Base-by-base conservation (phyloP, 2,888 invertebrate genomes). In the Tipula helvola region DNA sequence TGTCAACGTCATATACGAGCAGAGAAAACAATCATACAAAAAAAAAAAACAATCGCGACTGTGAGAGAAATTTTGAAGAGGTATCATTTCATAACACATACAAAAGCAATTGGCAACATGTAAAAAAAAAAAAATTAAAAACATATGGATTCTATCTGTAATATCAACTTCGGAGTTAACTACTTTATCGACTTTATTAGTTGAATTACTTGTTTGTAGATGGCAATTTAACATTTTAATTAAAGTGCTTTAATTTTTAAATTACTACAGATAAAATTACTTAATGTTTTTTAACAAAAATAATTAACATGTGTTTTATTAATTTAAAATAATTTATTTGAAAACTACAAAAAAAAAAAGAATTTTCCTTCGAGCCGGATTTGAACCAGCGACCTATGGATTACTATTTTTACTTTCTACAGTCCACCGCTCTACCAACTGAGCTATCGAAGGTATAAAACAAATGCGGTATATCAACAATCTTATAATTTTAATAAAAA, bases 311-410 rank as follows among this genome's bases (percentile, higher is more conserved):
- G 28, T 28, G 1, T 28, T 28, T 28, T 28, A 28, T 28, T 28
- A 28, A 28, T 28, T 28, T 28, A 1, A 28, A 12, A 4, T 1
- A 5, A 44, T 5, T 44, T 44, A 44, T 44, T 44, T 44, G 10
- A 44, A 44, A 44, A 44, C 0, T 10, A 44, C 8, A 1, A 44
- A 44, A 44, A 52, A 52, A 52, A 52, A 52, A 52, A 16, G 16
- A 2, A 12, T 1, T 88, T 86, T 93, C 93, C 93, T 93, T 93
- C 93, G 93, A 93, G 93, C 93, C 93, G 93, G 93, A 93, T 93
- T 93, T 93, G 93, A 93, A 93, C 93, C 93, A 93, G 93, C 93
- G 93, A 94, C 93, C 93, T 93, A 93, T 93, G 93, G 93, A 94
- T 93, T 88, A 10, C 71, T 28, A 71, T 28, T 10, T 10, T 28